A percentile compares a stretch with the other conserved stretches of the same genome.
Conservation (phyloP, 2,888 invertebrate species). For the Volucella bombylans region DNA sequence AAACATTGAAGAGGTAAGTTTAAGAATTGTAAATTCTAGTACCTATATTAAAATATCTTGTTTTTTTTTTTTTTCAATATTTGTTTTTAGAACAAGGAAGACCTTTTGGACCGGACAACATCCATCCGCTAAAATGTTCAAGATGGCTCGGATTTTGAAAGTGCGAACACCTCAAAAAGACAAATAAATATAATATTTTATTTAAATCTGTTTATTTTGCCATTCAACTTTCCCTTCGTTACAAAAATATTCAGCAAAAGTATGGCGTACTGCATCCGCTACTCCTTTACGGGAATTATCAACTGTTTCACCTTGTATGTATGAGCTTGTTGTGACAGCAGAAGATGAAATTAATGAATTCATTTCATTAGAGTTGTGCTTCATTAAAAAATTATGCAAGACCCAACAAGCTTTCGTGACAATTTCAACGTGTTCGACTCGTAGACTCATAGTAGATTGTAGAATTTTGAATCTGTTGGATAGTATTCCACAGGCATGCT, state of each 20-base stretch:
- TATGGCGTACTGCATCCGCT: no score
- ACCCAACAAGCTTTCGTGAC: no score
- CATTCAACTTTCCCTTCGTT: conserved; percentile 25
- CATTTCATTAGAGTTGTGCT: no score
- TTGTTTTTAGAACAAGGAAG: background rate
- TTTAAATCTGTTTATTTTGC: conserved; percentile 34
- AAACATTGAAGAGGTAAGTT: no score
- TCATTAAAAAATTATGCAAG: no score
- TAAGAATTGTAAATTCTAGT: no score
- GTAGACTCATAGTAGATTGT: no score
- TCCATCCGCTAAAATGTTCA: background rate
- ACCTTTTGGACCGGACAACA: background rate
- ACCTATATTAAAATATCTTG: no score
- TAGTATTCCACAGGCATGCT: no score
- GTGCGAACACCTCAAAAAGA: background rate
- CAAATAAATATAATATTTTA: background rate
- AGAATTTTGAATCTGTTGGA: no score
- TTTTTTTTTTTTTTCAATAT: background rate
- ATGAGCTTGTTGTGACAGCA: conserved; percentile 9
- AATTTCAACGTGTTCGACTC: no score
- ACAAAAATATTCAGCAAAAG: conserved; percentile 21
- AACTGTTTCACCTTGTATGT: background rate
- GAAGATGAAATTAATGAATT: background rate
- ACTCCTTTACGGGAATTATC: conserved; percentile 25
- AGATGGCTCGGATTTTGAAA: background rate